Conservation (phyloP, 2,797 vertebrate species). For the Valencia hispanica region DNA sequence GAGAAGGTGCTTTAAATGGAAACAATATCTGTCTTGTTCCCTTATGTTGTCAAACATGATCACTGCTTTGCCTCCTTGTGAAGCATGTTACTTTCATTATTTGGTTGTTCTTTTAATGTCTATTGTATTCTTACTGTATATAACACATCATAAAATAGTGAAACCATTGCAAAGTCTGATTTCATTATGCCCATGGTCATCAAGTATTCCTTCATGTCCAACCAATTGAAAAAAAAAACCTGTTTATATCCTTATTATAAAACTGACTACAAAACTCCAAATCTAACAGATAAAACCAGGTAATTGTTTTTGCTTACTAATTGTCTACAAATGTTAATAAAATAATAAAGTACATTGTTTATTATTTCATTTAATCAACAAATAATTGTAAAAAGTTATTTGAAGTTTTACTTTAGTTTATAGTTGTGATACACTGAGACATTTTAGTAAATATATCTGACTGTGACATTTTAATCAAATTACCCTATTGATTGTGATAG, state of each 20-base stretch:
- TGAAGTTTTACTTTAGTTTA: constrained; percentile 17
- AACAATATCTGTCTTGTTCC: neutral
- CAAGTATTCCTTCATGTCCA: neutral
- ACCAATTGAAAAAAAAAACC: neutral
- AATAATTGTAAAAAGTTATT: constrained; percentile 1
- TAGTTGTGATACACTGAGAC: constrained; percentile 17
- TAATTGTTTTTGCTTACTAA: constrained; percentile 12
- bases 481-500: constrained; percentile 24
- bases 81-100: neutral
- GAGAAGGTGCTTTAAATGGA: neutral
- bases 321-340: constrained; percentile 2
- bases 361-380: constrained; percentile 8
- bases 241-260: neutral
- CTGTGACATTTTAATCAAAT: constrained; percentile 37
- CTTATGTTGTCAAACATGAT: constrained; percentile 1
- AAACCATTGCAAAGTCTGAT: neutral
- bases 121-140: neutral
- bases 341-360: neutral
- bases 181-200: neutral
- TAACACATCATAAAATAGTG: constrained; percentile 2
- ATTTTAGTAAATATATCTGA: constrained; percentile 22
- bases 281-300: neutral
- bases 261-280: no score
- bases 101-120: constrained; percentile 6
- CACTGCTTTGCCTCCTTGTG: neutral